Conservation (phyloP, 2,113 vertebrate genomes). For the Lophura nycthemera region DNA sequence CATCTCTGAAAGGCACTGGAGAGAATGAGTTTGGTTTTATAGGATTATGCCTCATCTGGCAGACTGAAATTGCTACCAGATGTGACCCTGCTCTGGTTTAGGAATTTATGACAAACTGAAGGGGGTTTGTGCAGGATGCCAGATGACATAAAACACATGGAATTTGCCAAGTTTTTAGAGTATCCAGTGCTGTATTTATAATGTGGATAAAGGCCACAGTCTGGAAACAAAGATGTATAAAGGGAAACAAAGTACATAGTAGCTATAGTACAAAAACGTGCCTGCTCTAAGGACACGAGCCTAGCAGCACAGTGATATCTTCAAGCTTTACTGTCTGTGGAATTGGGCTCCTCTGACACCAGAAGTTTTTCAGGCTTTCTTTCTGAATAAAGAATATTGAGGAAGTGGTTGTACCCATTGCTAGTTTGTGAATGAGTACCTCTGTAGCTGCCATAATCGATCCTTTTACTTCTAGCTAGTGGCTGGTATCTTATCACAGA, state of each 20-base stretch:
- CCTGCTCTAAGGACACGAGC: not conserved
- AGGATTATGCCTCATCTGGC: slow-evolving; percentile 53
- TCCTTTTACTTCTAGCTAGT: accelerated
- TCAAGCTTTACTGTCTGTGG: not conserved
- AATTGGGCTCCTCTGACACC: not conserved
- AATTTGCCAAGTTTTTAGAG: slow-evolving; percentile 26
- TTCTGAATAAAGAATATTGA: not conserved
- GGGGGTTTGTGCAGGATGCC: slow-evolving; percentile 13
- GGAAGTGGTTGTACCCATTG: not conserved
- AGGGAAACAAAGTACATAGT: not conserved
- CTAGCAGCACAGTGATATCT: not conserved
- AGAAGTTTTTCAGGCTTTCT: not conserved
- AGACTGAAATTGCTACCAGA: slow-evolving; percentile 60
- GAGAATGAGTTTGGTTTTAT: slow-evolving; percentile 27
- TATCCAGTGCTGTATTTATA: not conserved
- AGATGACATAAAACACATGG: slow-evolving; percentile 63
- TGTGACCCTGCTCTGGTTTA: slow-evolving; percentile 55
- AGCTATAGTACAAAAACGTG: not conserved
- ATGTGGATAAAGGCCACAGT: not conserved
- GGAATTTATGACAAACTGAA: slow-evolving; percentile 52
- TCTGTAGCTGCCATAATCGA: not conserved
- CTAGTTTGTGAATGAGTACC: not conserved
- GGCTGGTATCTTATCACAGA: not conserved
- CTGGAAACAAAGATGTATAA: not conserved
- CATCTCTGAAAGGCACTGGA: not conserved